phyloP scores from a whole-genome alignment of 1,140 invertebrate genomes.

The Drosophila sucinea region DNA sequence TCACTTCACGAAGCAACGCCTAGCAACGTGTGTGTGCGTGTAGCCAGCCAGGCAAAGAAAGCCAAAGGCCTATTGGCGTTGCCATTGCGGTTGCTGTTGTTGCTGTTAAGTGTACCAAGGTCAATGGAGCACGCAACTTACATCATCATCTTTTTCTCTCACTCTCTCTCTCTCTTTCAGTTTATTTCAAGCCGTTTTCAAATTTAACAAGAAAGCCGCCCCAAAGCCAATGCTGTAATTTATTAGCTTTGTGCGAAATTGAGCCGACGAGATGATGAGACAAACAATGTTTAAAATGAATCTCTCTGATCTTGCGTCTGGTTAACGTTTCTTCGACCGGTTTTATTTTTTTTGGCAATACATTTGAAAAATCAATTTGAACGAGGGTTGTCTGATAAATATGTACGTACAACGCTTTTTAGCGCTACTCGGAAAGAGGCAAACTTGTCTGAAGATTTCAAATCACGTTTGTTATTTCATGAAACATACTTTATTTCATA shows the following conservation, averaged over 20 bases:
- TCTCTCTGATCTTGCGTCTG: slow-evolving; percentile 15
- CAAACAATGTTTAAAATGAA: slow-evolving; percentile 14
- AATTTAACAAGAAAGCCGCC: slow-evolving; percentile 50
- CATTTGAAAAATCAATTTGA: no score
- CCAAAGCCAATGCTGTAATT: slow-evolving; percentile 67
- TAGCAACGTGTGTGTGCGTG: slow-evolving; percentile 32
- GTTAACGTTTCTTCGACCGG: slow-evolving; percentile 31
- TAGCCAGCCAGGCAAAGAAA: neutral
- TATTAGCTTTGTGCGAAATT: slow-evolving; percentile 69
- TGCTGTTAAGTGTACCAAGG: slow-evolving; percentile 72
- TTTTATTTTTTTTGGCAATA: slow-evolving; percentile 24
- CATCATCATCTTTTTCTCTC: slow-evolving; percentile 40
- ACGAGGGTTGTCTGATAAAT: no score
- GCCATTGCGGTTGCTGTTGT: slow-evolving; percentile 26
- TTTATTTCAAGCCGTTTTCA: slow-evolving; percentile 27
- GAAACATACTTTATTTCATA: no score
- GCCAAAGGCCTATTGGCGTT: slow-evolving; percentile 42
- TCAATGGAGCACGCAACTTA: slow-evolving; percentile 71
- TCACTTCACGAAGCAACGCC: slow-evolving; percentile 32
- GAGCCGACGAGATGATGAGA: slow-evolving; percentile 12
- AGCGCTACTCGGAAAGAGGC: no score
- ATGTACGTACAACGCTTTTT: no score
- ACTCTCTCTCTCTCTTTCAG: neutral
- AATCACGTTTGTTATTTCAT: no score
- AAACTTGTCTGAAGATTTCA: no score